Evolutionary conservation across 2,797 vertebrate genomes (phyloP).

Genomic region (Sebastes paucispinis): DNA sequence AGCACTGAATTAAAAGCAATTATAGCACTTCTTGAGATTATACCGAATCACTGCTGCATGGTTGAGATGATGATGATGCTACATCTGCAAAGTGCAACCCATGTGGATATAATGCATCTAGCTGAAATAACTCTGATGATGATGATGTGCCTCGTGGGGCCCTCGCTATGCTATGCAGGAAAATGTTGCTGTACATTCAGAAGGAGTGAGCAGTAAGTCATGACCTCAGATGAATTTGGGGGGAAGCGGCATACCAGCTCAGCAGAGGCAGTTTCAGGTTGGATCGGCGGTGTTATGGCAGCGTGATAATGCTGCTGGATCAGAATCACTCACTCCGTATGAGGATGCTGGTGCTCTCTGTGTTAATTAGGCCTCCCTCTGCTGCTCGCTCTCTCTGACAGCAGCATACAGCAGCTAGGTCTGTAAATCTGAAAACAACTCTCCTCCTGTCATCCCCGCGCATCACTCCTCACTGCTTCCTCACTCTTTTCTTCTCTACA

Average conservation of each 20-base stretch:
- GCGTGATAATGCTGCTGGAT: slow-evolving; percentile 49
- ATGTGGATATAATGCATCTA: background rate
- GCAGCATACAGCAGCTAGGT: slow-evolving; percentile 33
- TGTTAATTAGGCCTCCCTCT: slow-evolving; percentile 69
- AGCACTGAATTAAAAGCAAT: background rate
- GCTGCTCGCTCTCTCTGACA: slow-evolving; percentile 20
- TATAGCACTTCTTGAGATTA: background rate
- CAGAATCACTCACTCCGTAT: slow-evolving; percentile 43
- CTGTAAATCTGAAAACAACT: slow-evolving; percentile 63
- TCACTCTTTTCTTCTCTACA: background rate
- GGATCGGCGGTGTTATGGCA: slow-evolving; percentile 40
- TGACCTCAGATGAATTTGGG: slow-evolving; percentile 37
- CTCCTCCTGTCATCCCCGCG: slow-evolving; percentile 34
- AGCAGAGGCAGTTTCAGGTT: slow-evolving; percentile 32
- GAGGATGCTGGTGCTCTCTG: slow-evolving; percentile 42
- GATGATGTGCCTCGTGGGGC: background rate
- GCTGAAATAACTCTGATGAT: slow-evolving; percentile 1
- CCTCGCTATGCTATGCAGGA: background rate
- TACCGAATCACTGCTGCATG: background rate
- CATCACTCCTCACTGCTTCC: background rate
- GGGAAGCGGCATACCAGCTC: background rate
- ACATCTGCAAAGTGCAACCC: background rate
- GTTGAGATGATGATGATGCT: slow-evolving; percentile 16
- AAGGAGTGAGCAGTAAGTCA: background rate
- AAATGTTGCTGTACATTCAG: slow-evolving; percentile 9